phyloP scores from a whole-genome alignment of 2,797 vertebrate genomes.

The Rhynchonycteris naso region DNA sequence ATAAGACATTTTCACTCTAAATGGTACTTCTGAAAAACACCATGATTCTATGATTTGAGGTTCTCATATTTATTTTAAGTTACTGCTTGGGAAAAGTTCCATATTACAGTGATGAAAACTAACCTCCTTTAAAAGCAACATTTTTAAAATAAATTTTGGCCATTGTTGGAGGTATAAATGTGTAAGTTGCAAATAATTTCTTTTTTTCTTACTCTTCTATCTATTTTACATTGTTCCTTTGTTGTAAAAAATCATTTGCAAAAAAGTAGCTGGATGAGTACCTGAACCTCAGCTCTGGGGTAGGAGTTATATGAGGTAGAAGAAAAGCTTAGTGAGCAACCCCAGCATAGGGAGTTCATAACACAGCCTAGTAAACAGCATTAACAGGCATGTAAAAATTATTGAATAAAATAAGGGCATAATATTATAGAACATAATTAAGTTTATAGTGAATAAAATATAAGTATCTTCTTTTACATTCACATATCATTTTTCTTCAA shows the following conservation, averaged over 20 bases:
- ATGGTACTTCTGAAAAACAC: conserved; percentile 67
- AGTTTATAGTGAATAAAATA: not conserved
- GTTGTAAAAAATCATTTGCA: not conserved
- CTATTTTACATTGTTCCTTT: not conserved
- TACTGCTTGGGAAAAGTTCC: conserved; percentile 55
- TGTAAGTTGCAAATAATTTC: conserved; percentile 3
- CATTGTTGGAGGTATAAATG: not conserved
- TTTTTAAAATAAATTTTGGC: conserved; percentile 22
- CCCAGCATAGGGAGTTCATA: not conserved
- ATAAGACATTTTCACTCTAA: conserved; percentile 58
- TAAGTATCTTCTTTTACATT: not conserved
- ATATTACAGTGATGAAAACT: conserved; percentile 33
- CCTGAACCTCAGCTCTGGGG: not conserved
- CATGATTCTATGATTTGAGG: conserved; percentile 52
- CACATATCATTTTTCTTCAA: not conserved
- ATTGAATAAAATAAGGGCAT: conserved; percentile 4
- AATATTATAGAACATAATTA: conserved; percentile 2
- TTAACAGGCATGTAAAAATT: not conserved
- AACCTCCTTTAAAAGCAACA: not conserved
- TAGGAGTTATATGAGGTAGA: not conserved
- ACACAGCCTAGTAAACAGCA: not conserved
- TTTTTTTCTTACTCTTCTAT: not conserved
- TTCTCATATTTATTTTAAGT: conserved; percentile 72
- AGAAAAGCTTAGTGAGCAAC: not conserved
- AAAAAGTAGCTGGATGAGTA: not conserved